Evolutionary conservation across 2,113 vertebrate species (phyloP).

Genomic region (Tachycineta bicolor): DNA sequence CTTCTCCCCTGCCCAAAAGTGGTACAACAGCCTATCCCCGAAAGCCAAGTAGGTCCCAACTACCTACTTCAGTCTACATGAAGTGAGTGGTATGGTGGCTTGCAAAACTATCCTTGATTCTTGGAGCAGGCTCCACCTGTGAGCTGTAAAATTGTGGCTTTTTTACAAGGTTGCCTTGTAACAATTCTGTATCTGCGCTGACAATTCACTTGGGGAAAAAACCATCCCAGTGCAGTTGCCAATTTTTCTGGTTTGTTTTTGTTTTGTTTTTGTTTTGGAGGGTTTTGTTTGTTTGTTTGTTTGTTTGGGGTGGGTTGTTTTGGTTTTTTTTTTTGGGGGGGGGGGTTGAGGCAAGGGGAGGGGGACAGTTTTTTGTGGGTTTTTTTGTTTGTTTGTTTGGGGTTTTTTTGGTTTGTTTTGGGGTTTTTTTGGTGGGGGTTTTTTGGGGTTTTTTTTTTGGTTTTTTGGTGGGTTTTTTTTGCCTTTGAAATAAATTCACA

Average conservation of each 20-base stretch:
- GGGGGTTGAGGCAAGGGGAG: too few species aligned
- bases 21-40: background rate
- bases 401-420: too few species aligned
- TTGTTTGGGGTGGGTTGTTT: too few species aligned
- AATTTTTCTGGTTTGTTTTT: background rate
- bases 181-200: background rate
- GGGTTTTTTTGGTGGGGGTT: background rate
- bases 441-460: background rate
- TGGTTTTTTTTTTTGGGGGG: too few species aligned
- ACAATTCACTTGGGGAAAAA: background rate
- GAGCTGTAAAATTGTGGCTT: background rate
- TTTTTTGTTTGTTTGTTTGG: too few species aligned
- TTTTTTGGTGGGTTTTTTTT: background rate
- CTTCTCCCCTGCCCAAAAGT: background rate
- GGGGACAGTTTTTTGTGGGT: too few species aligned
- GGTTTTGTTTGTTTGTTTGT: too few species aligned
- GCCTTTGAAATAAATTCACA: background rate
- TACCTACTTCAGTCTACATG: too few species aligned
- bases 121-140: background rate
- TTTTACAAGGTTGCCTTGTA: background rate
- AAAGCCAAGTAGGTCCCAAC: background rate
- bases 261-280: too few species aligned
- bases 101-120: background rate
- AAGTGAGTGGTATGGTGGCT: background rate
- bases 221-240: background rate